Evolutionary conservation across 2,797 vertebrate species (phyloP), one percentile per base, ranked within the genome.

Genomic region (Enteromius argenteus): DNA sequence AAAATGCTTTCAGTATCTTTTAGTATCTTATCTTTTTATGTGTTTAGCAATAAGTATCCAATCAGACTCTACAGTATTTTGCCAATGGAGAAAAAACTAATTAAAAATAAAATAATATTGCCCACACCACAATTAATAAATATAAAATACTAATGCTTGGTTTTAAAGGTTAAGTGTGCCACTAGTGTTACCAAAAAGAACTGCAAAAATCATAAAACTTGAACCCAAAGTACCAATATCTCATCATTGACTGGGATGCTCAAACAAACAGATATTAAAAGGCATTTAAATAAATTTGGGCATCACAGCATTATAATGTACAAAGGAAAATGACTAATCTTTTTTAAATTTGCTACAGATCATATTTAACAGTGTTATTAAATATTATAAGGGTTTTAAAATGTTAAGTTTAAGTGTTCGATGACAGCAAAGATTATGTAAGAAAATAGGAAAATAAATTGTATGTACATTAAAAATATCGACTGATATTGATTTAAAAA

Each of bases 291-390:
- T 23, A 13, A 58, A 39, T 32, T 49, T 32, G 30, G 4, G 27
- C 44, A 32, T 73, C 8, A 51, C 27, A 32, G 10, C 27, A 35
- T 39, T 39, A 14, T 58, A 39, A 35, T n/a, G 3, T 19, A 42
- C 21, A 17, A 58, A 51, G 30, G 46, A 74, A 53, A 35, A 19
- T 5, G 27, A 27, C 3, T n/a, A 21, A 35, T 37, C 1, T 6
- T 74, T 74, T 53, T 56, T 37, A 56, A 37, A 76, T 62, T 62
- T 62, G 60, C 60, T 64, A 64, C 60, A 23, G 51, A 76, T 37
- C 49, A 60, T 2, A 42, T 39, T 56, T 76, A 39, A 58, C 44
- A 32, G 27, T 6, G 4, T 51, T 35, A 74, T 21, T 51, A 21
- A 21, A 51, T 64, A 32, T 32, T 21, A 51, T 46, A 46, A 4